Conservation (phyloP, 2,888 invertebrate genomes). For the Arrhopalites spinosus region DNA sequence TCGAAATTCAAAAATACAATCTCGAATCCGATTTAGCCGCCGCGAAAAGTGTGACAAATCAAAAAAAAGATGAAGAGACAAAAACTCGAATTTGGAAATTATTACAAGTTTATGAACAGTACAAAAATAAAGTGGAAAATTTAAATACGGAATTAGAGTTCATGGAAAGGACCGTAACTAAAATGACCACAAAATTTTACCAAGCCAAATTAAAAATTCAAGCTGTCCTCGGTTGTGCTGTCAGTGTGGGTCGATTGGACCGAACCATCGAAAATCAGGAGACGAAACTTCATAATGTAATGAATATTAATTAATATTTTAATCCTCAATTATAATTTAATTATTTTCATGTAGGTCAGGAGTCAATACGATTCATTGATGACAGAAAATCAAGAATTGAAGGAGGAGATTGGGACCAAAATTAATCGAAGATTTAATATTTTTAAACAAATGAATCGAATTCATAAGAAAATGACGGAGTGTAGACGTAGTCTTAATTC, state of each 20-base stretch:
- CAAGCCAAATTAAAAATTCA: conserved; percentile 30
- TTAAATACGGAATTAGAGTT: conserved; percentile 8
- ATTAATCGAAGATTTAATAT: conserved; percentile 19
- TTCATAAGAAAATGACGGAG: conserved; percentile 20
- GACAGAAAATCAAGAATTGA: conserved; percentile 22
- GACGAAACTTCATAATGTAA: conserved; percentile 24
- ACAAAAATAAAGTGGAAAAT: conserved; percentile 13
- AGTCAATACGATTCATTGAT: conserved; percentile 28
- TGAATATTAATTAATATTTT: too few species aligned
- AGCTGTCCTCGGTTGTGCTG: background rate
- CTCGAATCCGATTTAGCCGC: conserved; percentile 28
- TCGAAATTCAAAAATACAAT: conserved; percentile 29
- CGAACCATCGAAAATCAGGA: conserved; percentile 25
- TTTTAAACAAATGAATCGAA: conserved; percentile 22
- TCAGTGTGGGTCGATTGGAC: conserved; percentile 1
- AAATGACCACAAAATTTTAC: conserved; percentile 34
- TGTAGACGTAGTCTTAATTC: background rate
- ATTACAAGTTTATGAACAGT: conserved; percentile 26
- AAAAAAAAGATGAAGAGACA: conserved; percentile 22
- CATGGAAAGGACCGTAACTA: conserved; percentile 25
- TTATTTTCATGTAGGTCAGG: too few species aligned
- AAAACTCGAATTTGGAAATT: conserved; percentile 34
- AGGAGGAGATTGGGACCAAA: conserved; percentile 28
- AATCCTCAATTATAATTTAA: too few species aligned
- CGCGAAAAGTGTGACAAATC: conserved; percentile 18